Evolutionary conservation across 2,113 vertebrate species (phyloP), one percentile per base, ranked within the genome.

Genomic region (Phyllostomus discolor): DNA sequence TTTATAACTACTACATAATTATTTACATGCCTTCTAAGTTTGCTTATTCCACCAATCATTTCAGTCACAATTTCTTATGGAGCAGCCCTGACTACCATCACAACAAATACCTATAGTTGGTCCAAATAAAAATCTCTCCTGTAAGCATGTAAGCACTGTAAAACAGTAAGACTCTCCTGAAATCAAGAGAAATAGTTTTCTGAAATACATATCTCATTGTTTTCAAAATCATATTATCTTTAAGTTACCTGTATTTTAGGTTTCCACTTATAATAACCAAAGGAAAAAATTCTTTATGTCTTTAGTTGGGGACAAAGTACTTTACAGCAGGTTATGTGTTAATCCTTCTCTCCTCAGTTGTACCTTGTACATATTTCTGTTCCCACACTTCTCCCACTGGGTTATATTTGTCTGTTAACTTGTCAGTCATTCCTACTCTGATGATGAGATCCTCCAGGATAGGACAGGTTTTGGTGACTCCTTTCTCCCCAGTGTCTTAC

Each of bases 241-340:
- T 88, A 98, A 97, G 88, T 97, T 96, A 92, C 91, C 80, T 94
- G 96, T 97, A 97, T 98, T 91, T 98, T 91, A 93, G 95, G 78
- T 97, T 98, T 91, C 97, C 94, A 97, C 80, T 81, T 97, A 87
- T 83, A 96, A 98, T 97, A 98, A 97, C 95, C 93, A 20, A 76
- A 86, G 90, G 75, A 97, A 96, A 96, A 95, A 66, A 81, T 46
- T 87, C 8, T 76, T 87, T 66, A 70, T 76, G 72, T 88, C 82
- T 94, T 94, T 59, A 64, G 66, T 67, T 94, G 66, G 64, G 96
- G 57, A 94, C 93, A 96, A 96, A 97, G 84, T 90, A 57, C 80
- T 96, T 96, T 88, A 76, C 92, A 97, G 88, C 31, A 87, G 69
- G 59, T 90, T 84, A 85, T 95, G 84, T 92, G 80, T 96, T 96